phyloP scores from a whole-genome alignment of 1,140 invertebrate species.

The Anastatus disparis region DNA sequence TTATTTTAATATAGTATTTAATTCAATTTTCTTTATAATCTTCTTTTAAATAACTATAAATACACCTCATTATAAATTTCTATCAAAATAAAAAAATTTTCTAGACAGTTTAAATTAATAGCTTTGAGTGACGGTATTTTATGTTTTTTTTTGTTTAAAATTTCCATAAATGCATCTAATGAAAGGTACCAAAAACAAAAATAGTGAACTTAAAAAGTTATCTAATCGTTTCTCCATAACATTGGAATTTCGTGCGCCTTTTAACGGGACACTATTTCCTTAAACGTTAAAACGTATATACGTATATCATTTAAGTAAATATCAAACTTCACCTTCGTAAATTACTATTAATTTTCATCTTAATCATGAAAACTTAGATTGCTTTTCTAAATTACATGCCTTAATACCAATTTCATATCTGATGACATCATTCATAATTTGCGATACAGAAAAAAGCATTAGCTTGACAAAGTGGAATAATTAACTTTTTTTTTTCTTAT shows the following conservation, averaged over 20 bases:
- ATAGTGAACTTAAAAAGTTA: too few relatives aligned
- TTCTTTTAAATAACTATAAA: too few relatives aligned
- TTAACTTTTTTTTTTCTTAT: too few relatives aligned
- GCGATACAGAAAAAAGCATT: background rate
- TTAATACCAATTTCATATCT: background rate
- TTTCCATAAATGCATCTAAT: background rate
- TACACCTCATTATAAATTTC: too few relatives aligned
- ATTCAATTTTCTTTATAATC: too few relatives aligned
- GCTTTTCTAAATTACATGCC: background rate
- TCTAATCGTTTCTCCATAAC: background rate
- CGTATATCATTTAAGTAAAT: background rate
- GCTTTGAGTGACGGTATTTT: too few relatives aligned
- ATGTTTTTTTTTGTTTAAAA: background rate
- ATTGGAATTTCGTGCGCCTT: background rate
- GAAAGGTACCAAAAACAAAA: too few relatives aligned
- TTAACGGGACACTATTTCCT: background rate
- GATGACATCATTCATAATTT: background rate
- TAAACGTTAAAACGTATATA: background rate
- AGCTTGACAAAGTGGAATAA: too few relatives aligned
- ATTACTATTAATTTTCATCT: background rate
- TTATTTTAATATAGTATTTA: too few relatives aligned
- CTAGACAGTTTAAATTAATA: too few relatives aligned
- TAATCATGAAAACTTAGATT: background rate
- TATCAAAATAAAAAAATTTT: too few relatives aligned
- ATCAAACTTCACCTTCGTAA: conserved; percentile 1